A percentile compares a stretch with the other conserved stretches of the same genome.
Conservation (phyloP, 2,797 vertebrate genomes). For the Novumbra hubbsi region DNA sequence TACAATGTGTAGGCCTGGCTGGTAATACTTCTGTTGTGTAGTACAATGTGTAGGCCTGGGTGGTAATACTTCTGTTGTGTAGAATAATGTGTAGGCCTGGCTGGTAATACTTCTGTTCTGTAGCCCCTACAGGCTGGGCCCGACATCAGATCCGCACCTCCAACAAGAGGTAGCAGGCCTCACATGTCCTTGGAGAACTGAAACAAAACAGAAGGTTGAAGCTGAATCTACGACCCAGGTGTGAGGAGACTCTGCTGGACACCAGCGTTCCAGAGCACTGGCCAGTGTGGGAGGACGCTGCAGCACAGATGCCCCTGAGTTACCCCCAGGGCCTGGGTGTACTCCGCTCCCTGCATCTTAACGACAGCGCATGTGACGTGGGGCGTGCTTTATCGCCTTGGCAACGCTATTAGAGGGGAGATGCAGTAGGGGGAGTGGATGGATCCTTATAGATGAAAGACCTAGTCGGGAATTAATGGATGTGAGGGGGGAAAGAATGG, state of each 20-base stretch:
- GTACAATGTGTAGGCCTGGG: conserved; percentile 25
- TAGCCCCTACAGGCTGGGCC: conserved; percentile 77
- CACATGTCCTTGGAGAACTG: neutral
- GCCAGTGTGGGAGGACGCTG: conserved; percentile 3
- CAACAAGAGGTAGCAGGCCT: conserved; percentile 74
- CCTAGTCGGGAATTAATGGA: neutral
- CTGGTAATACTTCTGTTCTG: conserved; percentile 1
- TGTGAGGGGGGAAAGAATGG: neutral
- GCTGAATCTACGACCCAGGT: conserved; percentile 14
- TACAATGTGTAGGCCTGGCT: conserved; percentile 10
- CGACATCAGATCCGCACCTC: conserved; percentile 79
- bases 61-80: neutral
- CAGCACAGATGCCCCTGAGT: neutral
- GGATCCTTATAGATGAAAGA: neutral
- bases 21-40: conserved; percentile 34
- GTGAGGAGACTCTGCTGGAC: conserved; percentile 27
- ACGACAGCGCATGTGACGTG: conserved; percentile 21
- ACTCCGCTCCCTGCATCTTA: conserved; percentile 20
- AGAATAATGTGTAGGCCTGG: conserved; percentile 12
- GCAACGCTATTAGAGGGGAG: conserved; percentile 3
- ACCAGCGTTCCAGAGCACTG: conserved; percentile 28
- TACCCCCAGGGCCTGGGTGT: neutral
- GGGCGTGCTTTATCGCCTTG: neutral
- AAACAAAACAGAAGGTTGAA: conserved; percentile 21
- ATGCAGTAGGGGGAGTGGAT: neutral